These are phyloP conservation scores for Pseudocheirus occidentalis DNA, from an alignment of 2,797 vertebrate genomes.

Conservation along the genomic window DNA sequence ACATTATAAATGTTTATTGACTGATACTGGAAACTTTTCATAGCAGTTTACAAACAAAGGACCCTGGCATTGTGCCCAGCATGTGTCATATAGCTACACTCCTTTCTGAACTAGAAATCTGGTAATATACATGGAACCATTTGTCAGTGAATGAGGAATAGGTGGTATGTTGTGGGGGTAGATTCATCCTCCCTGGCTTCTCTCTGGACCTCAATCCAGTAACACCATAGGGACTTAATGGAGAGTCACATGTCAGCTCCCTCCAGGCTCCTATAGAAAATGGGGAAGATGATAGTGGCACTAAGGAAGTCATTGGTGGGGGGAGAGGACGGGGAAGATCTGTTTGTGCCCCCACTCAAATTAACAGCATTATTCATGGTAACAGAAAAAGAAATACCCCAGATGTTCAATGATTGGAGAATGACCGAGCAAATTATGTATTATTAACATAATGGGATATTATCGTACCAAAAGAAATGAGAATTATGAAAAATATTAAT, in stretches of 20 bases:
- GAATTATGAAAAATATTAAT: constrained; percentile 3
- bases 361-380: neutral
- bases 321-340: neutral
- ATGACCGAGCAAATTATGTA: neutral
- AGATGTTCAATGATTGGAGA: neutral
- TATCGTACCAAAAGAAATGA: neutral
- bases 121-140: neutral
- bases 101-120: neutral
- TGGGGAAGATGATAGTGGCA: too few relatives aligned
- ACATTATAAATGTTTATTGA: neutral
- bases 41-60: neutral
- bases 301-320: neutral
- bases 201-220: neutral
- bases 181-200: neutral
- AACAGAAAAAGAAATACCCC: neutral
- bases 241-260: neutral
- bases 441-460: neutral
- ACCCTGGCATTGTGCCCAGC: too few relatives aligned
- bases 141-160: neutral
- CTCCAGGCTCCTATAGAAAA: neutral
- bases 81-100: neutral
- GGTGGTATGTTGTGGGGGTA: neutral
- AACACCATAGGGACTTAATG: neutral
- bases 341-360: neutral
- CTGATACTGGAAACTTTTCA: neutral